Base-by-base conservation (phyloP, 2,888 invertebrate species). In the Boloria selene region DNA sequence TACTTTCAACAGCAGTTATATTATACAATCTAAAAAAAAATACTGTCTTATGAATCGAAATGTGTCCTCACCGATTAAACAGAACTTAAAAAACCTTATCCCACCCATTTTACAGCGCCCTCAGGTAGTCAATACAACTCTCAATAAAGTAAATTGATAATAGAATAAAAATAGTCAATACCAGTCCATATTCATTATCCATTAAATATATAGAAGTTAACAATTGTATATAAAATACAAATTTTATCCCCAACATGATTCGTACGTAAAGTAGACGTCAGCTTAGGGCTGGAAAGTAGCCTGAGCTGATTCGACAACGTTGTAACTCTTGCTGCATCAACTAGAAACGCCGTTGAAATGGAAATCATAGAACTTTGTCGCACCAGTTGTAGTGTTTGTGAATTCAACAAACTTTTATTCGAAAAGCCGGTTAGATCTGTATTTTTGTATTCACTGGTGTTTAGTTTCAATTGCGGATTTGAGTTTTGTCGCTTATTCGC, bases 301-400 rank as follows among this genome's bases (percentile, higher is more conserved):
- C 44, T 52, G 54, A 64, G 64, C 64, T 67, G 66, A 65, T 73
- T 61, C 68, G 72, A 74, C 73, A 74, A 58, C 61, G 71, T 72
- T 73, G 72, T 73, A 70, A 72, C 71, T 68, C 52, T 56, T 68
- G 67, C 69, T 59, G 66, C 54, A 63, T 60, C 60, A 74, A 70
- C 61, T 73, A 68, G 61, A 62, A 61, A 60, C 67, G 64, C 55
- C 70, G 68, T 68, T 67, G 72, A 73, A 76, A 75, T 75, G 71
- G 72, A 76, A 75, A 76, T 71, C 68, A 56, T 68, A 67, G 66
- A 74, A 76, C 72, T 76, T 75, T 74, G 74, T 72, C 75, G 65
- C 70, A 67, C 72, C 67, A 72, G 59, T 61, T 69, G 63, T 66
- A 49, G 68, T 68, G 72, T 74, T 74, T 70, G 74, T 73, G 75